Evolutionary conservation across 2,888 invertebrate species (phyloP).

Genomic region (Empis stercorea): DNA sequence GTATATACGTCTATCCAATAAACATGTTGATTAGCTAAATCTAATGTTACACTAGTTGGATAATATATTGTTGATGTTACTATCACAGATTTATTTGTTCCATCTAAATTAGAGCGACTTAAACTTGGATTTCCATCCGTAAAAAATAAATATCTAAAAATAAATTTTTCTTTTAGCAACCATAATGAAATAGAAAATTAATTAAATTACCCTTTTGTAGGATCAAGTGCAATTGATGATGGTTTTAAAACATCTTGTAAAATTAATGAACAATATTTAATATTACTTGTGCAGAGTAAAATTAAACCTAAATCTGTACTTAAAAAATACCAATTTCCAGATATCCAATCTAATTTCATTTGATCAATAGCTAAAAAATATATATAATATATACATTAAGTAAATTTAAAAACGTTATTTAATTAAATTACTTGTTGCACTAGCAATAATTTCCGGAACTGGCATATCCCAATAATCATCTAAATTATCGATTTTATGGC

Average conservation of each 20-base stretch:
- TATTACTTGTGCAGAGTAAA: conserved; percentile 51
- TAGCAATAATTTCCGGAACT: conserved; percentile 47
- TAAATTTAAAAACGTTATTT: no score
- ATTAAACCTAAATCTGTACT: conserved; percentile 56
- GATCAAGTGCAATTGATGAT: conserved; percentile 66
- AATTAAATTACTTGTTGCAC: conserved; percentile 44
- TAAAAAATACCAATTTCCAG: conserved; percentile 74
- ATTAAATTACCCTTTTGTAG: conserved; percentile 48
- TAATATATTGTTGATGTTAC: conserved; percentile 60
- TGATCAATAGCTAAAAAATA: conserved; percentile 51
- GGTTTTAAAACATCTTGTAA: conserved; percentile 55
- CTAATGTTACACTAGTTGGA: conserved; percentile 59
- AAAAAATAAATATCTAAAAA: conserved; percentile 55
- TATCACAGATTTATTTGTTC: conserved; percentile 45
- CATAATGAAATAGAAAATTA: not conserved
- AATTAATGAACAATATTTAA: conserved; percentile 55
- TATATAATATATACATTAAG: no score
- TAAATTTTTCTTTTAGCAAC: conserved; percentile 1
- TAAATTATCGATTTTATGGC: conserved; percentile 53
- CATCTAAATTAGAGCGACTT: conserved; percentile 52
- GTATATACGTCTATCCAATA: conserved; percentile 75
- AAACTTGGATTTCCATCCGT: conserved; percentile 57
- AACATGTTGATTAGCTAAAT: conserved; percentile 54
- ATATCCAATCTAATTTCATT: conserved; percentile 72
- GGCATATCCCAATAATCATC: conserved; percentile 44